phyloP scores from a whole-genome alignment of 1,140 invertebrate species.

The Penaeus japonicus region DNA sequence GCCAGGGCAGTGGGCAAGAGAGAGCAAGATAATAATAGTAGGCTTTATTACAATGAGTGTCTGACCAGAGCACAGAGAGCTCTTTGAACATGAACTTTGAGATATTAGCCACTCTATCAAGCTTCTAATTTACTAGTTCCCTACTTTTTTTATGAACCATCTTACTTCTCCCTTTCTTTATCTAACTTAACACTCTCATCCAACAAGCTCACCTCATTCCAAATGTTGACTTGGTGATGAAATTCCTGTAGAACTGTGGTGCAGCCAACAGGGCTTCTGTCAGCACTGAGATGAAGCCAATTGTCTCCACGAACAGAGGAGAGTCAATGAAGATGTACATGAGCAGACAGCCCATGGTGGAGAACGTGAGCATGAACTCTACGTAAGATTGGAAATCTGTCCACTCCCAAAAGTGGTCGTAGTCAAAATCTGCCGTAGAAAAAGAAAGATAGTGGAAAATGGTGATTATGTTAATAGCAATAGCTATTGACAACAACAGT shows the following conservation, averaged over 20 bases:
- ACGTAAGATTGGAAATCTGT: slow-evolving; percentile 97
- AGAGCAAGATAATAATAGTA: not conserved
- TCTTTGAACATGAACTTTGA: too few relatives aligned
- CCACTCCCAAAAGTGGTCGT: slow-evolving; percentile 97
- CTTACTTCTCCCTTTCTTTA: too few relatives aligned
- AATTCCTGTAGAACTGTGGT: slow-evolving; percentile 92
- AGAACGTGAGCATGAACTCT: slow-evolving; percentile 90
- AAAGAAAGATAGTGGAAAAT: not conserved
- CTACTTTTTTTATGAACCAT: too few relatives aligned
- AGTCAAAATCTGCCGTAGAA: slow-evolving; percentile 79
- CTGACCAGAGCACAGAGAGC: too few relatives aligned
- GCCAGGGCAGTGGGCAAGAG: not conserved
- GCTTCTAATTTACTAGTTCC: too few relatives aligned
- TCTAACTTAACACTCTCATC: not conserved
- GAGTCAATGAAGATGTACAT: slow-evolving; percentile 88
- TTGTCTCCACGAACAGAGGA: slow-evolving; percentile 82
- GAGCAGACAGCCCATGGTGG: slow-evolving; percentile 79
- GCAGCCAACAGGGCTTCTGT: slow-evolving; percentile 95
- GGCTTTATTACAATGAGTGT: too few relatives aligned
- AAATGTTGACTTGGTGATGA: slow-evolving; percentile 86
- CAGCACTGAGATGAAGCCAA: slow-evolving; percentile 94
- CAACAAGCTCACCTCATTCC: slow-evolving; percentile 87
- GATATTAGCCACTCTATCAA: too few relatives aligned
- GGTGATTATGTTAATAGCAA: not conserved
- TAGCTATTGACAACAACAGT: not conserved